phyloP scores from a whole-genome alignment of 2,888 invertebrate genomes.

The Aleiodes leptofemur region DNA sequence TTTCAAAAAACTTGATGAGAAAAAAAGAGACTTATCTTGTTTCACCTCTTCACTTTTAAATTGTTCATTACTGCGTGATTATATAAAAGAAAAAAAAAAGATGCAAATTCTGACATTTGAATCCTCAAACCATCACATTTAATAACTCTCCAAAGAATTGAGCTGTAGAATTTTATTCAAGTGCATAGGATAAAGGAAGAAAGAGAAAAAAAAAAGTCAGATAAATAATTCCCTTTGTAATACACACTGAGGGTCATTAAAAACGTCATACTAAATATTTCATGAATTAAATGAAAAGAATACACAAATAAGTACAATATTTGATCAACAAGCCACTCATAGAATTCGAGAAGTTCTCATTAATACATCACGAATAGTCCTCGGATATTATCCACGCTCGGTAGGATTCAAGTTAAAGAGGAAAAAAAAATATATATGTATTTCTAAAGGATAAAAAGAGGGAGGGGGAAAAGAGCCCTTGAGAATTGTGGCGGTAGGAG shows the following conservation, averaged over 20 bases:
- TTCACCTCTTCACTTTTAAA: no score
- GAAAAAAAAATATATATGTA: constrained; percentile 39
- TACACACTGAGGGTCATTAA: constrained; percentile 15
- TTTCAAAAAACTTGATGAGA: no score
- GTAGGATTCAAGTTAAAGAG: neutral
- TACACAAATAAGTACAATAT: constrained; percentile 10
- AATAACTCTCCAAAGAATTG: constrained; percentile 13
- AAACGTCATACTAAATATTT: constrained; percentile 23
- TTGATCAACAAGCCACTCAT: constrained; percentile 26
- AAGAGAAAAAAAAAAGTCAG: neutral
- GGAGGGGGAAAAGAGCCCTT: constrained; percentile 23
- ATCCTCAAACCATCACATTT: constrained; percentile 5
- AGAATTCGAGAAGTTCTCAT: constrained; percentile 11
- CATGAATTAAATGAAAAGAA: constrained; percentile 9
- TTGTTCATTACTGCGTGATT: no score
- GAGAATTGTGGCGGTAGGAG: neutral
- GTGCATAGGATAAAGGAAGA: constrained; percentile 2
- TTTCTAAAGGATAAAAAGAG: constrained; percentile 34
- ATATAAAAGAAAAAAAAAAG: neutral
- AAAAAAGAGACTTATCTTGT: no score
- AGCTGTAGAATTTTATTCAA: neutral
- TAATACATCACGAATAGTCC: constrained; percentile 23
- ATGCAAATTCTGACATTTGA: constrained; percentile 51
- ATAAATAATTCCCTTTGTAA: constrained; percentile 27
- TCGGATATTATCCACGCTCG: constrained; percentile 7